Conservation (phyloP, 2,888 invertebrate genomes). For the Drosophila meridiana region DNA sequence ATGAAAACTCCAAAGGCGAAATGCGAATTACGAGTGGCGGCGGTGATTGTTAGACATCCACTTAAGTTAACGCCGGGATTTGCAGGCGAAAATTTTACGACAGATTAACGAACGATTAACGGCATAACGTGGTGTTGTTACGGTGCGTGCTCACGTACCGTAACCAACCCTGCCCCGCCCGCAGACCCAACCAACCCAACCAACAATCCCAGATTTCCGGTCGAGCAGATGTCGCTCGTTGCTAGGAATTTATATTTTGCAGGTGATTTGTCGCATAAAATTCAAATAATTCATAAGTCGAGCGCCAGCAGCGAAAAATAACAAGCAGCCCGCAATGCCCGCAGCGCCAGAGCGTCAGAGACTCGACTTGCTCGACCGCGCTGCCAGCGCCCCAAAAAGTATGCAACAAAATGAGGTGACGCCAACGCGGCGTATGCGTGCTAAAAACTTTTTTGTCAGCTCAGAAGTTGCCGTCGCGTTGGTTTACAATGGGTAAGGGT, state of each 20-base stretch:
- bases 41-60: constrained; percentile 72
- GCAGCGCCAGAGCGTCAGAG: constrained; percentile 10
- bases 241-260: constrained; percentile 78
- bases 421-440: constrained; percentile 74
- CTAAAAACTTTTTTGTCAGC: constrained; percentile 77
- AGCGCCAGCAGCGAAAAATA: constrained; percentile 64
- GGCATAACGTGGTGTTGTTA: constrained; percentile 67
- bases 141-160: constrained; percentile 67
- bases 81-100: constrained; percentile 69
- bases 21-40: constrained; percentile 10
- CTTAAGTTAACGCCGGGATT: constrained; percentile 64
- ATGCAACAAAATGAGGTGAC: constrained; percentile 68
- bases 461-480: constrained; percentile 51
- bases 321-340: constrained; percentile 61
- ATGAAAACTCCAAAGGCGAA: constrained; percentile 43
- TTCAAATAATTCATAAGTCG: constrained; percentile 79
- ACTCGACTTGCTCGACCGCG: constrained; percentile 25
- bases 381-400: constrained; percentile 73
- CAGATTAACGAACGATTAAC: constrained; percentile 80
- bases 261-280: constrained; percentile 81
- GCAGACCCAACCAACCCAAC: neutral
- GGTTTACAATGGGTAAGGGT: constrained; percentile 29
- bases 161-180: neutral
- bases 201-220: constrained; percentile 12
- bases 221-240: constrained; percentile 38